Conservation (phyloP, 2,113 vertebrate species). For the Campylorhamphus procurvoides region DNA sequence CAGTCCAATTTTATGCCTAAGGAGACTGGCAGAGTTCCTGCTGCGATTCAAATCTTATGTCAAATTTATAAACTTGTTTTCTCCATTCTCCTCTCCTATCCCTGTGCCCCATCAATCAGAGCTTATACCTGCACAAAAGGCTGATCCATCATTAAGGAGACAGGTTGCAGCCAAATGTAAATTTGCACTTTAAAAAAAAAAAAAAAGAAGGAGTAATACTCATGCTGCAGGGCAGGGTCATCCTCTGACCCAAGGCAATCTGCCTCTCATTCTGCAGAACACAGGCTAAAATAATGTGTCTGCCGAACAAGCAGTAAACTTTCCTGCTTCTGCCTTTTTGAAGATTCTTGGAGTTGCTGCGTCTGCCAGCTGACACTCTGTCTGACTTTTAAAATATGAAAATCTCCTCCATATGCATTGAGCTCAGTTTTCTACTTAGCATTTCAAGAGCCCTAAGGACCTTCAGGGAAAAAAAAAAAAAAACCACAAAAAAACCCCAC, state of each 20-base stretch:
- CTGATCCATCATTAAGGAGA: constrained; percentile 62
- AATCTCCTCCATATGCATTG: constrained; percentile 61
- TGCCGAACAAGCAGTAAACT: constrained; percentile 34
- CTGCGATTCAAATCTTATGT: constrained; percentile 63
- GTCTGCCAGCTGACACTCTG: constrained; percentile 55
- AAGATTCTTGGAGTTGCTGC: constrained; percentile 54
- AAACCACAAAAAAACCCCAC: too few species aligned
- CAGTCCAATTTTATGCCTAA: constrained; percentile 62
- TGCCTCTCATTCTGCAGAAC: constrained; percentile 26
- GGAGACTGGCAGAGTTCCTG: constrained; percentile 52
- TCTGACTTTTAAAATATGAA: constrained; percentile 67
- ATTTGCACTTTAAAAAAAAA: constrained; percentile 25
- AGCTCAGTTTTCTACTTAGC: constrained; percentile 67
- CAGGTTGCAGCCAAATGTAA: constrained; percentile 63
- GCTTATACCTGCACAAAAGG: constrained; percentile 55
- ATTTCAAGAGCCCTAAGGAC: constrained; percentile 73
- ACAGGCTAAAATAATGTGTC: constrained; percentile 44
- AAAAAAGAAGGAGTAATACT: not conserved
- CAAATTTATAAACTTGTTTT: constrained; percentile 74
- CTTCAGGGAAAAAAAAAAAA: constrained; percentile 45
- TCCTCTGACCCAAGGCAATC: constrained; percentile 65
- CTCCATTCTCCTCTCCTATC: constrained; percentile 36
- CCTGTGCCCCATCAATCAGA: constrained; percentile 58
- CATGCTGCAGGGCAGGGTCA: constrained; percentile 59
- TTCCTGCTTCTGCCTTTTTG: constrained; percentile 63